These are phyloP conservation scores for Hybos culiciformis DNA, from an alignment of 2,888 invertebrate species.

Conservation along the genomic window DNA sequence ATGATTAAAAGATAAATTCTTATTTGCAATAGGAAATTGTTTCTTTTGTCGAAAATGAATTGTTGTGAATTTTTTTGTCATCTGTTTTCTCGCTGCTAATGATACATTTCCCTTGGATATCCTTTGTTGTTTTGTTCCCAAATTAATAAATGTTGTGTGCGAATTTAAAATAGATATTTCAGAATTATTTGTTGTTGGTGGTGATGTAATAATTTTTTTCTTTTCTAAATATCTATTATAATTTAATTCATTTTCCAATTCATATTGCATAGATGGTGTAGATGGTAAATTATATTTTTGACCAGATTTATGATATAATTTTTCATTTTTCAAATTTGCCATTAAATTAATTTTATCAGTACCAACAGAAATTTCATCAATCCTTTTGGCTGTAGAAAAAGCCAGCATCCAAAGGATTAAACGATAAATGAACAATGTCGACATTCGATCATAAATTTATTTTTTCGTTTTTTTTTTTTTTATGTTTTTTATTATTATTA, in stretches of 20 bases:
- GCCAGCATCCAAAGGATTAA: conserved; percentile 17
- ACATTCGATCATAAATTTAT: conserved; percentile 13
- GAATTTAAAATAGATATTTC: neutral
- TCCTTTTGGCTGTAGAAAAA: conserved; percentile 17
- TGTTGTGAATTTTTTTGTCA: neutral
- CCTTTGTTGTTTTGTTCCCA: conserved; percentile 1
- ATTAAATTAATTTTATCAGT: neutral
- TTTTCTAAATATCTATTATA: no score
- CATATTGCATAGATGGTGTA: neutral
- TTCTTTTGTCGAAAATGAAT: neutral
- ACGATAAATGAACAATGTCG: conserved; percentile 20
- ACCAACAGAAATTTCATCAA: conserved; percentile 12
- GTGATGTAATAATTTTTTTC: neutral
- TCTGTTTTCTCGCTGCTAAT: conserved; percentile 1
- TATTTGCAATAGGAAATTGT: neutral
- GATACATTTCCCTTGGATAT: neutral
- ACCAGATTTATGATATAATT: neutral
- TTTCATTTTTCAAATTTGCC: neutral
- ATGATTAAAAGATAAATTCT: neutral
- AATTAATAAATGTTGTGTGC: conserved; percentile 13
- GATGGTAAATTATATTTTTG: neutral
- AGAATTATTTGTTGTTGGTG: neutral
- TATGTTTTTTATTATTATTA: no score
- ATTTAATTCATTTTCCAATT: neutral
- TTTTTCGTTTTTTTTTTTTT: neutral